phyloP scores from a whole-genome alignment of 2,888 invertebrate genomes.

The Eremobia ochroleuca region DNA sequence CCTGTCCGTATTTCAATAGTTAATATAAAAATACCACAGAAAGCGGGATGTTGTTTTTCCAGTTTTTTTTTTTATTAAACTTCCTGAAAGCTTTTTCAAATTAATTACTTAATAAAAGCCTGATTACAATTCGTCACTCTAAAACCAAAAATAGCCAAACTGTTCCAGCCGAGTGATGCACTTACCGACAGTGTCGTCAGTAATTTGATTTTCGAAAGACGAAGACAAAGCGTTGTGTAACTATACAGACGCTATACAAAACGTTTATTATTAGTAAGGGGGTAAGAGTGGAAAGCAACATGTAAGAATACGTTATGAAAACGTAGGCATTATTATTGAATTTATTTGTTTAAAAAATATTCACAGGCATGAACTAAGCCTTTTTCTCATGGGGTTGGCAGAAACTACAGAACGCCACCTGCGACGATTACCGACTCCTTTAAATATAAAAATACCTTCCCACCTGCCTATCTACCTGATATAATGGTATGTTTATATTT shows the following conservation, averaged over 20 bases:
- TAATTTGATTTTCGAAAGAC: no score
- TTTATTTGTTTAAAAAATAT: not conserved
- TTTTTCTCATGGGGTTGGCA: not conserved
- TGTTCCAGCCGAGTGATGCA: not conserved
- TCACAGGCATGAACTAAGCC: not conserved
- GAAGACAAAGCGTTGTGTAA: no score
- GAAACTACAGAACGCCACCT: not conserved
- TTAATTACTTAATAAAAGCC: no score
- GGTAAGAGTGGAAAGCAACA: not conserved
- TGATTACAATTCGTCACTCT: not conserved
- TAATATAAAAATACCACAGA: no score
- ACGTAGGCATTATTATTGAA: not conserved
- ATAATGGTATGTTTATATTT: not conserved
- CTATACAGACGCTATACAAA: no score
- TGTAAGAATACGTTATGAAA: not conserved
- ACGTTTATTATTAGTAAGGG: no score
- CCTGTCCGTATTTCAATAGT: not conserved
- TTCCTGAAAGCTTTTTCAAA: no score
- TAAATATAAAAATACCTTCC: no score
- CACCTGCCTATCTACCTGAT: not conserved
- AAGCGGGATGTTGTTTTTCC: no score
- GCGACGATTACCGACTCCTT: not conserved
- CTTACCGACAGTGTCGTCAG: no score
- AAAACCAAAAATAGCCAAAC: not conserved
- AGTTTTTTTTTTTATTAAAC: no score